Conservation (phyloP, 2,113 vertebrate genomes). For the Petrocephalus zakoni region DNA sequence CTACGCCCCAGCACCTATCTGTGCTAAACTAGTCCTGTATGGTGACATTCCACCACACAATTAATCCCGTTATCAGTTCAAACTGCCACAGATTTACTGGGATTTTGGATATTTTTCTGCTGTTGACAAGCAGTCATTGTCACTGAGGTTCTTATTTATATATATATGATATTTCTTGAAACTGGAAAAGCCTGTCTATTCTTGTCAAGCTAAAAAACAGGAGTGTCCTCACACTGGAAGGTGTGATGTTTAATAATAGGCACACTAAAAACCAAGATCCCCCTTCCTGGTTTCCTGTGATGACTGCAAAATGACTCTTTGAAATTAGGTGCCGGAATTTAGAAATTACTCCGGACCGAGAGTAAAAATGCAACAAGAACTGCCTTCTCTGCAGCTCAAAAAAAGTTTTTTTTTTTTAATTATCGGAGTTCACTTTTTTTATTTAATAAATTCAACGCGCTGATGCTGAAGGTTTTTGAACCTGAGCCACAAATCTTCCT, state of each 20-base stretch:
- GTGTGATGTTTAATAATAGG: background rate
- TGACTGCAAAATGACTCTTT: background rate
- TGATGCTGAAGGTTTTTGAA: background rate
- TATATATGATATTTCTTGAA: background rate
- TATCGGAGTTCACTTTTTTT: background rate
- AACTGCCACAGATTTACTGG: background rate
- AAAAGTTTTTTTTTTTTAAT: background rate
- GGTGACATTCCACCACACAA: background rate
- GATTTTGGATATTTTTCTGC: conserved; percentile 5
- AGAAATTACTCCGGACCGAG: background rate
- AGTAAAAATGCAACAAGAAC: background rate
- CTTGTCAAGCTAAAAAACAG: conserved; percentile 4
- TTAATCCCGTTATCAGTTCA: background rate
- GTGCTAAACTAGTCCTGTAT: background rate
- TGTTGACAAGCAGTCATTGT: background rate
- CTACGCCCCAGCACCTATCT: background rate
- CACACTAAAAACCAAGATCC: background rate
- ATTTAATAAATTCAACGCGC: background rate
- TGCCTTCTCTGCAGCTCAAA: background rate
- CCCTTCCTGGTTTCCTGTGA: background rate
- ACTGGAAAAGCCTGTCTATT: conserved; percentile 22
- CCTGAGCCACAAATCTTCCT: background rate
- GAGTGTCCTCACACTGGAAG: conserved; percentile 7
- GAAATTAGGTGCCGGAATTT: background rate
- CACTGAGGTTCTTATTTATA: background rate